phyloP scores from a whole-genome alignment of 1,140 invertebrate species.

The Cecropterus lyciades region DNA sequence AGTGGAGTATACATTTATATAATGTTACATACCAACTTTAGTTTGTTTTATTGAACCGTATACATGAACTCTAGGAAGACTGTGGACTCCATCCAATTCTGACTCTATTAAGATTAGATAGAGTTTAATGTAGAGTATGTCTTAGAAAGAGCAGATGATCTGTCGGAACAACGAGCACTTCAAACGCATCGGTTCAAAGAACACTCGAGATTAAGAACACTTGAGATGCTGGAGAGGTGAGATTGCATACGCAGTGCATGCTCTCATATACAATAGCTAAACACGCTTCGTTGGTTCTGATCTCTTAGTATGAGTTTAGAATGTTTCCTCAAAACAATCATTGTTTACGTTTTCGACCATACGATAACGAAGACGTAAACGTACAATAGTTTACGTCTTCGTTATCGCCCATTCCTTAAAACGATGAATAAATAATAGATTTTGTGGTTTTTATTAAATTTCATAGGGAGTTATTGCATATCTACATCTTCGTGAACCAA shows the following conservation, averaged over 20 bases:
- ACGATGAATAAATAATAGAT: no score
- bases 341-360: no score
- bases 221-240: slow-evolving; percentile 42
- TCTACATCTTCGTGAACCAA: no score
- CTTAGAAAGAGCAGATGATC: slow-evolving; percentile 24
- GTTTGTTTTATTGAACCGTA: not conserved
- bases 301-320: no score
- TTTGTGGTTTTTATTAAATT: no score
- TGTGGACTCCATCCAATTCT: slow-evolving; percentile 1
- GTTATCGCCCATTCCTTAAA: no score
- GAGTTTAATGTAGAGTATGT: slow-evolving; percentile 8
- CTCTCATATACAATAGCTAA: no score
- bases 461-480: no score
- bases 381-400: no score
- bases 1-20: not conserved
- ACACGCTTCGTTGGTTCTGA: no score
- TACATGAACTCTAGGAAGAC: slow-evolving; percentile 1
- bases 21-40: slow-evolving; percentile 1
- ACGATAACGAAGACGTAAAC: no score
- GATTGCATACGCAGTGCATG: slow-evolving; percentile 25
- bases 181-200: slow-evolving; percentile 45
- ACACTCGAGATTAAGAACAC: slow-evolving; percentile 51
- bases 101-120: slow-evolving; percentile 11
- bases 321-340: no score
- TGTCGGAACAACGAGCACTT: slow-evolving; percentile 40